Evolutionary conservation across 2,888 invertebrate species (phyloP), one percentile per base, ranked within the genome.

Genomic region (Leucoma salicis): DNA sequence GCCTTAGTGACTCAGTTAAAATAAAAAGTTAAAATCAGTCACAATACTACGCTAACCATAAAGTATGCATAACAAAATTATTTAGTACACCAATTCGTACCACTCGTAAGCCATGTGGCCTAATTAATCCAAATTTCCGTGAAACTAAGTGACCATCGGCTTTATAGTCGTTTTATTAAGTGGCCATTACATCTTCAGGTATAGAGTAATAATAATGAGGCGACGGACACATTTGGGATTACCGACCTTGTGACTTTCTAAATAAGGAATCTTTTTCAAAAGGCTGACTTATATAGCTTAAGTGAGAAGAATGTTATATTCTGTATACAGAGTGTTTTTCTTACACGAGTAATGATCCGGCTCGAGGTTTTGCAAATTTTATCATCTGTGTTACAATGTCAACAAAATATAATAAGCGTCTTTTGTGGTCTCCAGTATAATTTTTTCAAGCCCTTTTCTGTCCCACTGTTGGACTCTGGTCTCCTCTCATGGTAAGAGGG

Each of bases 101-200:
- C 11, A 31, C 21, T 10, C 32, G 13, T 21, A 11, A 38, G 13
- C 36, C 42, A 45, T 24, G 28, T 49, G 42, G 49, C 47, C 29
- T 35, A 52, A 49, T 53, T 43, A 49, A 57, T 53, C 44, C 46
- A 47, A 49, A 52, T 40, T 39, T 49, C 54, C 39, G 10, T 38
- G 47, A 64, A 55, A 41, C 31, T 29, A 40, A 50, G 46, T 42
- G 48, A 21, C 44, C 46, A 42, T 43, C 40, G 28, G 35, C 31
- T 56, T 61, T 49, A 65, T 50, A 54, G 46, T 31, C 40, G 39
- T 49, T 62, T 53, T 49, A 62, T 62, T 59, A 57, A 47, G 56
- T 56, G 57, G 33, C 25, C 34, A 38, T 58, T 54, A 31, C 36
- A 31, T 48, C 35, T 35, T 44, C 45, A 43, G 46, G 35, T 55